These are phyloP conservation scores for Himalopsyche tibetana DNA, from an alignment of 2,888 invertebrate genomes.

Conservation along the genomic window DNA sequence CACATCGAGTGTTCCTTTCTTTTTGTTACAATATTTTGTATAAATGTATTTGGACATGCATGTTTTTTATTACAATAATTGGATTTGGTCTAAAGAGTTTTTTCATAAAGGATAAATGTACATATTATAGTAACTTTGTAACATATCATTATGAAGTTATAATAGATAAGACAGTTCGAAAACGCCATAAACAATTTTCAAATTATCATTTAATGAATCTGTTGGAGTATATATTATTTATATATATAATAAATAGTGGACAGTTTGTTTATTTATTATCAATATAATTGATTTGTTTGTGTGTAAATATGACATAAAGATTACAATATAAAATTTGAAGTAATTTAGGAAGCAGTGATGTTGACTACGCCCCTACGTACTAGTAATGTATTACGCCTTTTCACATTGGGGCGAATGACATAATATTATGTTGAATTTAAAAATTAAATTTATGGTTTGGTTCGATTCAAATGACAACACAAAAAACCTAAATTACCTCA, in stretches of 20 bases:
- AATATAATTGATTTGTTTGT: constrained; percentile 11
- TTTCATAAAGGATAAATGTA: constrained; percentile 27
- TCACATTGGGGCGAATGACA: background rate
- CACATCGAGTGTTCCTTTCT: background rate
- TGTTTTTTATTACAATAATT: background rate
- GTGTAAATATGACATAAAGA: constrained; percentile 33
- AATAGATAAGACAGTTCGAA: constrained; percentile 9
- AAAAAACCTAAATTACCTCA: constrained; percentile 46
- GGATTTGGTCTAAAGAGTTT: constrained; percentile 29
- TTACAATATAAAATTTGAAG: constrained; percentile 46
- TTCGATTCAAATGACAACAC: constrained; percentile 10
- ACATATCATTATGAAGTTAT: constrained; percentile 49
- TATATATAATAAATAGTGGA: background rate
- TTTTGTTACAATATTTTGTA: constrained; percentile 6
- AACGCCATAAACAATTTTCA: constrained; percentile 26
- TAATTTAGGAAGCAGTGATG: constrained; percentile 46
- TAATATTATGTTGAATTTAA: background rate
- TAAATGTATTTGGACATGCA: constrained; percentile 10
- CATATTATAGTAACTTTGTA: constrained; percentile 46
- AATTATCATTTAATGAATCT: constrained; percentile 25
- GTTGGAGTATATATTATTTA: background rate
- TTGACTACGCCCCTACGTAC: background rate
- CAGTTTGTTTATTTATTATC: constrained; percentile 37
- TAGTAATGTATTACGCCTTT: background rate
- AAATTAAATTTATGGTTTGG: constrained; percentile 35